Evolutionary conservation across 2,888 invertebrate genomes (phyloP).

Genomic region (Cactoblastis cactorum): DNA sequence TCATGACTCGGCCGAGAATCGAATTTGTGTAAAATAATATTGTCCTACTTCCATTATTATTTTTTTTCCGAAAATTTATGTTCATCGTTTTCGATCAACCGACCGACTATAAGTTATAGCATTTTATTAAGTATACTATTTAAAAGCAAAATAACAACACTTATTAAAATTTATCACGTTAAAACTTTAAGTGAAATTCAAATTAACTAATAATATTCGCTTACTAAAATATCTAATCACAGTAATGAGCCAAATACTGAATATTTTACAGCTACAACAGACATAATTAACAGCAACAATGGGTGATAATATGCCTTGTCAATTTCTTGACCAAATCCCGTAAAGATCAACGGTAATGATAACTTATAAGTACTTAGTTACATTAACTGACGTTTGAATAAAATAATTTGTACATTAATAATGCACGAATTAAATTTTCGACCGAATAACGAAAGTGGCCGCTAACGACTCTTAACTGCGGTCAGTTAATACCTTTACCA

Average conservation of each 20-base stretch:
- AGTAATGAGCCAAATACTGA: neutral
- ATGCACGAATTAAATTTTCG: neutral
- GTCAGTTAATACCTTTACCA: slow-evolving; percentile 17
- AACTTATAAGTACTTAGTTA: neutral
- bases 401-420: neutral
- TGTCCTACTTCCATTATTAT: too few relatives aligned
- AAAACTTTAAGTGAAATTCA: too few relatives aligned
- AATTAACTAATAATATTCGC: too few relatives aligned
- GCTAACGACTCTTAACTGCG: slow-evolving; percentile 27
- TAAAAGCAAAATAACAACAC: too few relatives aligned
- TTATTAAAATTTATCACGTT: too few relatives aligned
- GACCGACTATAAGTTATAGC: too few relatives aligned
- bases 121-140: too few relatives aligned
- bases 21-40: too few relatives aligned
- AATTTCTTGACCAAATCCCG: neutral
- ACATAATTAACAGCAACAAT: neutral
- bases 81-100: too few relatives aligned
- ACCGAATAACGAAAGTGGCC: slow-evolving; percentile 13
- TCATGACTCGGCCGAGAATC: too few relatives aligned
- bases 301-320: neutral
- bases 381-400: slow-evolving; percentile 2
- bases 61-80: too few relatives aligned
- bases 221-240: neutral
- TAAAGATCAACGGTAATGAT: neutral
- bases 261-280: neutral